Evolutionary conservation across 2,797 vertebrate species (phyloP).

Genomic region (Bryconaethiops microstoma): DNA sequence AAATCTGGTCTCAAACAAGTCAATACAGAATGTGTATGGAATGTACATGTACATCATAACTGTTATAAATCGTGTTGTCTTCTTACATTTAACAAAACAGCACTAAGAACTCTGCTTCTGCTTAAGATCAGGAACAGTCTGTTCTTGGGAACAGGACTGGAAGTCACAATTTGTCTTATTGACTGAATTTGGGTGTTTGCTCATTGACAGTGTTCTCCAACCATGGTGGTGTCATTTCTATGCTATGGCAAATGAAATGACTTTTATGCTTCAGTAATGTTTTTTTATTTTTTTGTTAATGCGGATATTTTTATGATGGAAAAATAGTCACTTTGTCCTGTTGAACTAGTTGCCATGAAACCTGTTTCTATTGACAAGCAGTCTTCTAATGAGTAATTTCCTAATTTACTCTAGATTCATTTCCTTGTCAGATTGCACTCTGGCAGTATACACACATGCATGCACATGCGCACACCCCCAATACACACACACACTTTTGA

Average conservation of each 20-base stretch:
- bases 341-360: not conserved
- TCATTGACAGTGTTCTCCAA: slow-evolving; percentile 1
- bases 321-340: not conserved
- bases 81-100: not conserved
- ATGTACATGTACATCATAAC: not conserved
- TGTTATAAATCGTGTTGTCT: not conserved
- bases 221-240: slow-evolving; percentile 8
- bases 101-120: not conserved
- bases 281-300: not conserved
- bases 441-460: no score
- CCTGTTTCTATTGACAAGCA: slow-evolving; percentile 19
- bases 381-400: not conserved
- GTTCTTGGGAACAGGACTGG: not conserved
- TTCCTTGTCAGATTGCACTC: slow-evolving; percentile 6
- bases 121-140: not conserved
- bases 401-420: slow-evolving; percentile 40
- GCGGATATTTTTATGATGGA: not conserved
- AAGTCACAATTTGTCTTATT: not conserved
- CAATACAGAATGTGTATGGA: not conserved
- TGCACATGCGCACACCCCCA: not conserved
- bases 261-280: not conserved
- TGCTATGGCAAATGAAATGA: slow-evolving; percentile 12
- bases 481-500: slow-evolving; percentile 10
- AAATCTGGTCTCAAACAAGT: no score
- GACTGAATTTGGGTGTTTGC: slow-evolving; percentile 4